A percentile compares a stretch with the other conserved stretches of the same genome.
phyloP scores from a whole-genome alignment of 2,113 vertebrate genomes.

The Neoarius graeffei region DNA sequence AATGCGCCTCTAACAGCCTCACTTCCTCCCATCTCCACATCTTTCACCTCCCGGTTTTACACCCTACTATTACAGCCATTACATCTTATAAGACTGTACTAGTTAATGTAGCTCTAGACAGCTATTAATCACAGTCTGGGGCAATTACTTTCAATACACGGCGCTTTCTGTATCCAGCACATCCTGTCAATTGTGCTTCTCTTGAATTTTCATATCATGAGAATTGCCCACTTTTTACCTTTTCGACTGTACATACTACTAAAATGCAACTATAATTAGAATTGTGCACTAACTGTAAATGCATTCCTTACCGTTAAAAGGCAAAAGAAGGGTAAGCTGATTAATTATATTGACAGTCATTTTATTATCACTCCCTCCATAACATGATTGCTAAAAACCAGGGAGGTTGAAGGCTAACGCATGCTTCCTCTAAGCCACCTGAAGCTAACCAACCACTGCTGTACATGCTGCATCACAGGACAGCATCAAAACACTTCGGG shows the following conservation, averaged over 20 bases:
- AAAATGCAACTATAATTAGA: no score
- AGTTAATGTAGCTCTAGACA: neutral
- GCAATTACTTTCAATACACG: neutral
- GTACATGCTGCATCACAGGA: no score
- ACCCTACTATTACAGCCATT: constrained; percentile 20
- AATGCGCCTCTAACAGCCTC: constrained; percentile 1
- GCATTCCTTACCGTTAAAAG: no score
- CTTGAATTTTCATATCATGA: neutral
- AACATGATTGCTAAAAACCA: no score
- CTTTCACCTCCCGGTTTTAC: constrained; percentile 21
- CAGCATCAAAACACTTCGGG: no score
- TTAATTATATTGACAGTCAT: no score
- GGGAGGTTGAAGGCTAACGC: no score
- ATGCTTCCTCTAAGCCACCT: no score
- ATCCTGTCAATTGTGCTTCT: neutral
- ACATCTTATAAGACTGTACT: neutral
- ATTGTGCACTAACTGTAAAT: no score
- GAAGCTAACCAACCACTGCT: no score
- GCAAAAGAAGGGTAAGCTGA: no score
- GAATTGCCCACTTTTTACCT: neutral
- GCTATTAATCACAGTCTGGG: constrained; percentile 9
- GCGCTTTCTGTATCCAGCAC: neutral
- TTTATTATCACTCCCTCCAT: no score
- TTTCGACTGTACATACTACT: neutral
- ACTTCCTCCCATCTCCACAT: constrained; percentile 12